Conservation (phyloP, 2,888 invertebrate genomes). For the Rotaria socialis region DNA sequence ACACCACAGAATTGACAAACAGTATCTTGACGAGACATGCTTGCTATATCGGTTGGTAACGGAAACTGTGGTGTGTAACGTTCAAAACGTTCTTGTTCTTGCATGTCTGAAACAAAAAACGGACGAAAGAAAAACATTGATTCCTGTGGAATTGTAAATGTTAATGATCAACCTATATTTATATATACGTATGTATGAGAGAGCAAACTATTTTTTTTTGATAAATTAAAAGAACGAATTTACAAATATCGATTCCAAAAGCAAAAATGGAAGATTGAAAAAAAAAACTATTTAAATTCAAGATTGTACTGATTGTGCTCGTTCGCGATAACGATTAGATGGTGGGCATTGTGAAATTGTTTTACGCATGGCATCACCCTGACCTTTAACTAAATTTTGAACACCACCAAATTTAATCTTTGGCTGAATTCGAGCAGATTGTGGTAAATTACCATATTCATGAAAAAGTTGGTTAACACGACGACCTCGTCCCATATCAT, state of each 20-base stretch:
- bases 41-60: constrained; percentile 56
- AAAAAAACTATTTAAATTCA: neutral
- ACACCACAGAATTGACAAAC: constrained; percentile 59
- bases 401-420: neutral
- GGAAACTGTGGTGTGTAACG: constrained; percentile 53
- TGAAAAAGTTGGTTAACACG: neutral
- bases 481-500: neutral
- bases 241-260: neutral
- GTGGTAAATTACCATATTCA: neutral
- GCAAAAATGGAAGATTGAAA: neutral
- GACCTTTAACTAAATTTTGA: neutral
- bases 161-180: too few species aligned
- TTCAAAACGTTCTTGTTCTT: constrained; percentile 39
- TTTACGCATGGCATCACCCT: constrained; percentile 1
- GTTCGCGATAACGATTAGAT: constrained; percentile 1
- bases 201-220: neutral
- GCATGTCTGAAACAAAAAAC: neutral
- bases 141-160: too few species aligned
- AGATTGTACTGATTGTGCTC: neutral
- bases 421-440: neutral
- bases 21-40: constrained; percentile 57
- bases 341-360: constrained; percentile 17
- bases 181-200: neutral
- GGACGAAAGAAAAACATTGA: neutral
- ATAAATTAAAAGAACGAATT: neutral